phyloP scores from a whole-genome alignment of 2,888 invertebrate genomes.

The Aphodius granarius region DNA sequence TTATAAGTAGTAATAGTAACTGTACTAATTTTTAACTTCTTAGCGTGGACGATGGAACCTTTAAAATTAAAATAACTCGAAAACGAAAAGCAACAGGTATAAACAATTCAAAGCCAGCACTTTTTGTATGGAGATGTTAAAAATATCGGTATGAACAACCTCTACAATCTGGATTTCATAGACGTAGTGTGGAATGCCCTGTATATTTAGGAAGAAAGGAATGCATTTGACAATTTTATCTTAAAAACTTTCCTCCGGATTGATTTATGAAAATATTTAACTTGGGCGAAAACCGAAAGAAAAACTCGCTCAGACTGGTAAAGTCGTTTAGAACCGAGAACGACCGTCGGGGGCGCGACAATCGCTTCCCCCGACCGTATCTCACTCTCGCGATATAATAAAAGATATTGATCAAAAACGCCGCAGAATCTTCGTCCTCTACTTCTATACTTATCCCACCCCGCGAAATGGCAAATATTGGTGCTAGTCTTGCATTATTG shows the following conservation, averaged over 20 bases:
- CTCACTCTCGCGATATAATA: conserved; percentile 2
- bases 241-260: neutral
- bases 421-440: neutral
- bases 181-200: too few species aligned
- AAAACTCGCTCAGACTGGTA: neutral
- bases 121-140: too few species aligned
- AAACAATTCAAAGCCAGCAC: too few species aligned
- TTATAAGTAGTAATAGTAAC: too few species aligned
- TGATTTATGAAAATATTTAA: neutral
- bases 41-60: too few species aligned
- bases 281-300: neutral
- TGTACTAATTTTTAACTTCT: too few species aligned
- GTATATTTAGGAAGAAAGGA: neutral
- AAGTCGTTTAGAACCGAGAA: neutral
- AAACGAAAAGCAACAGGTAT: too few species aligned
- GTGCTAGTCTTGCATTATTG: conserved; percentile 5
- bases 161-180: too few species aligned
- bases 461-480: neutral
- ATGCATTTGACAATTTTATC: neutral
- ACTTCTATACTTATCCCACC: neutral
- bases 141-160: too few species aligned
- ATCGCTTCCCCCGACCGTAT: neutral
- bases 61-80: too few species aligned
- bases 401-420: conserved; percentile 15
- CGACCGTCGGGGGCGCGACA: neutral